phyloP scores from a whole-genome alignment of 2,888 invertebrate genomes.

The Bursaphelenchus okinawaensis region DNA sequence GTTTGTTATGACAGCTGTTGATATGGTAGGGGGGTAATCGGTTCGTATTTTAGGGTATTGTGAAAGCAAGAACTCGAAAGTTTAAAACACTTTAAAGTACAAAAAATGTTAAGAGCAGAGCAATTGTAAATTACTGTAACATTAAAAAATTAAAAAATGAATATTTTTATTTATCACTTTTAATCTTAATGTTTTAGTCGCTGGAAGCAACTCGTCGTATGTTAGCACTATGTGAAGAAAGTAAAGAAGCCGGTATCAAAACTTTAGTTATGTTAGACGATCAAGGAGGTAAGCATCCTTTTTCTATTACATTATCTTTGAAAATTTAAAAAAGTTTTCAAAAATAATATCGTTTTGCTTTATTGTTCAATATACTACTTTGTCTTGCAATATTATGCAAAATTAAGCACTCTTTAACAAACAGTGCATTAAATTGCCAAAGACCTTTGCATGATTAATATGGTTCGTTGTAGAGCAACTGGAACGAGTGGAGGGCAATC shows the following conservation, averaged over 20 bases:
- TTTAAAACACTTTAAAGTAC: too few relatives aligned
- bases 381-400: neutral
- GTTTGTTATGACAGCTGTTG: neutral
- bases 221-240: conserved; percentile 59
- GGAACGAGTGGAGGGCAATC: conserved; percentile 98
- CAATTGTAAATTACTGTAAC: too few relatives aligned
- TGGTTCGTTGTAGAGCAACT: conserved; percentile 75
- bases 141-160: neutral
- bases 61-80: too few relatives aligned
- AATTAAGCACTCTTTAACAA: neutral
- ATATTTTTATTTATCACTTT: neutral
- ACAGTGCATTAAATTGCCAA: neutral
- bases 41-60: too few relatives aligned
- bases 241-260: conserved; percentile 58
- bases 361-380: neutral
- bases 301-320: neutral
- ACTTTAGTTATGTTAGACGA: conserved; percentile 59
- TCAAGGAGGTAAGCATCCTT: conserved; percentile 52
- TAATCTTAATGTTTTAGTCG: conserved; percentile 54
- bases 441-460: neutral
- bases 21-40: too few relatives aligned
- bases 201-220: conserved; percentile 59
- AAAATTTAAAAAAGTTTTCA: neutral
- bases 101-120: too few relatives aligned
- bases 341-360: neutral